Evolutionary conservation across 2,113 vertebrate species (phyloP), one percentile per base, ranked within the genome.

Genomic region (Ceyx margarethae): DNA sequence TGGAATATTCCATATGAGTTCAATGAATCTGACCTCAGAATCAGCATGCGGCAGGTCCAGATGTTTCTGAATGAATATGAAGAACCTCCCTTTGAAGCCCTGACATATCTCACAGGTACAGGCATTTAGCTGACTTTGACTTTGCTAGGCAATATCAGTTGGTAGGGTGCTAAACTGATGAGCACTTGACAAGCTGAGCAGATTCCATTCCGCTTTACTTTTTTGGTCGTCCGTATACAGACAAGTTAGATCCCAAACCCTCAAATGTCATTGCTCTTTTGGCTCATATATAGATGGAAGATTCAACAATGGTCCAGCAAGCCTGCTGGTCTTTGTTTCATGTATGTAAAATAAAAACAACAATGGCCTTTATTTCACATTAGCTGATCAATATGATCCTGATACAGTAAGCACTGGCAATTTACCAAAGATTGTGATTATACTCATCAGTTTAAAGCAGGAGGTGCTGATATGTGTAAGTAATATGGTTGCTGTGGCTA

Each of bases 1-100:
- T 99, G 99, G 99, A 99, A 99, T 93, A 99, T 99, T 94, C 98
- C 99, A 1, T 99, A 99, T 4, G 99, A 99, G 92, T 99, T 99
- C 93, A 99, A 99, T 0, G 99, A 99, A 85, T 99, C 99, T 23
- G 99, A 99, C 91, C 95, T 99, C 68, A 96, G 98, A 85, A 99
- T 99, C 95, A 99, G 99, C 35, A 97, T 99, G 96, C 97, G 95
- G 64, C 99, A 99, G 97, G 98, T 99, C 83, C 98, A 99, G 96
- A 99, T 99, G 99, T 99, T 99, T 94, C 97, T 99, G 90, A 98
- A 99, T 80, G 98, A 99, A 26, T 99, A 99, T 89, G 97, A 98
- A 48, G 98, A 98, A 69, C 95, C 98, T 78, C 99, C 98, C 1
- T 98, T 99, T 85, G 98, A 98, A 48, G 99, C 99, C 37, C 97